Percentiles rank a stretch among this genome's conserved stretches.
These are phyloP conservation scores for Dreissena rostriformis DNA, from an alignment of 1,140 invertebrate genomes.

Conservation along the genomic window DNA sequence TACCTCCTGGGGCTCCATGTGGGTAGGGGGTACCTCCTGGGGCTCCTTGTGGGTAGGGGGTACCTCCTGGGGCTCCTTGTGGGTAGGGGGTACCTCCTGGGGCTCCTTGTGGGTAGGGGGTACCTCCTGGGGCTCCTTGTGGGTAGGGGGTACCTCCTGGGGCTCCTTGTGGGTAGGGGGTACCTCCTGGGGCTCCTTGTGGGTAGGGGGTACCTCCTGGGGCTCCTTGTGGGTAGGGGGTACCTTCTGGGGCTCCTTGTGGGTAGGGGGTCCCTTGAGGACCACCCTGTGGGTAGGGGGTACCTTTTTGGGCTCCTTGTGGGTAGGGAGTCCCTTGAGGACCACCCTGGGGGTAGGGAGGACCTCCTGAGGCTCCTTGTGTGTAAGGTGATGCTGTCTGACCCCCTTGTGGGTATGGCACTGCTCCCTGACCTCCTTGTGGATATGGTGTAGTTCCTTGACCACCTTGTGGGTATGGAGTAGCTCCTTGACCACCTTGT, in stretches of 20 bases:
- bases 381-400: neutral
- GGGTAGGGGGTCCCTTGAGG: neutral
- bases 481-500: slow-evolving; percentile 17
- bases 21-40: no score
- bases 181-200: neutral
- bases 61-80: neutral
- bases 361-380: neutral
- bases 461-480: neutral
- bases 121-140: neutral
- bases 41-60: slow-evolving; percentile 16
- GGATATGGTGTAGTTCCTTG: slow-evolving; percentile 12
- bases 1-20: neutral
- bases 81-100: slow-evolving; percentile 8
- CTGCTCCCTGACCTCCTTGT: neutral
- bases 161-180: neutral
- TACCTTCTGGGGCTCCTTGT: neutral
- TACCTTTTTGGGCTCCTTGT: neutral
- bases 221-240: neutral
- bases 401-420: neutral
- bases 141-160: neutral
- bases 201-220: neutral
- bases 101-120: slow-evolving; percentile 37
- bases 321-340: neutral
- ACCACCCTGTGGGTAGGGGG: slow-evolving; percentile 16
- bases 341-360: neutral